These are phyloP conservation scores for Drosophila pectinifera DNA, from an alignment of 1,140 invertebrate genomes.

Conservation along the genomic window DNA sequence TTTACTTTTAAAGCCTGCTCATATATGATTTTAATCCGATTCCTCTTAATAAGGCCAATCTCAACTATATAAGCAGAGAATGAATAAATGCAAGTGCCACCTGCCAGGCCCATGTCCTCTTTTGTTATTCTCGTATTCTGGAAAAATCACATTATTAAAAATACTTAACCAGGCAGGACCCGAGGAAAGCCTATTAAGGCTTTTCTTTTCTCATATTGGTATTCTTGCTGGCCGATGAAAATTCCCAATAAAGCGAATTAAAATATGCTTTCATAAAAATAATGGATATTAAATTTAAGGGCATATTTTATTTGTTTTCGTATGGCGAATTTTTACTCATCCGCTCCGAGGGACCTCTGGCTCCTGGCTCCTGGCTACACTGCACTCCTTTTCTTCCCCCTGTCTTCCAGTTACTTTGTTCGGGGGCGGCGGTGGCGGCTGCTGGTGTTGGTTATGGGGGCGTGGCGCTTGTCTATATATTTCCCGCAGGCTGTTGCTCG, in stretches of 20 bases:
- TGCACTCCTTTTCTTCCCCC: slow-evolving; percentile 26
- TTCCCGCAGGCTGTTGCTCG: slow-evolving; percentile 62
- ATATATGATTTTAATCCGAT: background rate
- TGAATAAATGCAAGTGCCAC: slow-evolving; percentile 5
- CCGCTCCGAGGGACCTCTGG: slow-evolving; percentile 24
- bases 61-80: slow-evolving; percentile 9
- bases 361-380: too few relatives aligned
- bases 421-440: slow-evolving; percentile 27
- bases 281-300: slow-evolving; percentile 77
- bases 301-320: slow-evolving; percentile 42
- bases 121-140: background rate
- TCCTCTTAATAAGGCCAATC: background rate
- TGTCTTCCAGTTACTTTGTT: slow-evolving; percentile 41
- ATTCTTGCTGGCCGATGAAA: slow-evolving; percentile 46
- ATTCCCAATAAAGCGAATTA: slow-evolving; percentile 76
- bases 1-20: too few relatives aligned
- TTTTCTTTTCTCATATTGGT: slow-evolving; percentile 29
- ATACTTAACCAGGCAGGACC: slow-evolving; percentile 26
- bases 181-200: background rate
- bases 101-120: background rate
- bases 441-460: slow-evolving; percentile 35
- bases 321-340: slow-evolving; percentile 51
- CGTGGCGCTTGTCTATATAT: slow-evolving; percentile 69
- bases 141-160: slow-evolving; percentile 44
- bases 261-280: slow-evolving; percentile 78